Conservation (phyloP, 2,113 vertebrate genomes). For the Choloepus hoffmanni region DNA sequence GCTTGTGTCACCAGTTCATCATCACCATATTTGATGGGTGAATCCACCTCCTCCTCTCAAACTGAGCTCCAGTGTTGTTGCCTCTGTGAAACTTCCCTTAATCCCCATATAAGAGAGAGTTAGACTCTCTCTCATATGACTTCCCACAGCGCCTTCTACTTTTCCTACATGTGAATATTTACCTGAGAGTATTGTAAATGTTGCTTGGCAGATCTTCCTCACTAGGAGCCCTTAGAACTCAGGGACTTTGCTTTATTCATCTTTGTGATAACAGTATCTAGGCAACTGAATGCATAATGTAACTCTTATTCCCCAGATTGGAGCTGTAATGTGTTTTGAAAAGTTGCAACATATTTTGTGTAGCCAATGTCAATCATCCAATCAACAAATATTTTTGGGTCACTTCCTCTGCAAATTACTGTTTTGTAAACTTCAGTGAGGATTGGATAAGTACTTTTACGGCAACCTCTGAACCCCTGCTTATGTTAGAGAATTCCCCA, state of each 20-base stretch:
- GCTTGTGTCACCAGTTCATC: conserved; percentile 1
- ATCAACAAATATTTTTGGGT: conserved; percentile 6
- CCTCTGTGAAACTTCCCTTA: background rate
- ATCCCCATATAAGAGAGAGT: background rate
- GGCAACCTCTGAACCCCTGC: background rate
- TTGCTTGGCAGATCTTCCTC: background rate
- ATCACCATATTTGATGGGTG: background rate
- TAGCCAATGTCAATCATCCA: background rate
- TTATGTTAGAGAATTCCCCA: background rate
- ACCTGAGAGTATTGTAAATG: background rate
- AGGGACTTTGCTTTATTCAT: conserved; percentile 34
- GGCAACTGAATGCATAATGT: background rate
- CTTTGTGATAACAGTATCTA: conserved; percentile 25
- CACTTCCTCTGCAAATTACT: conserved; percentile 29
- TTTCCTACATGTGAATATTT: background rate
- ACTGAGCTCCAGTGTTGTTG: conserved; percentile 14
- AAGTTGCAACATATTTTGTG: conserved; percentile 20
- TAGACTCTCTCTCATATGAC: background rate
- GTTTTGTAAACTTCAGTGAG: background rate
- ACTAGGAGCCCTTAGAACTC: background rate
- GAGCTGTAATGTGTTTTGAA: conserved; percentile 27
- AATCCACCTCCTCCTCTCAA: conserved; percentile 4
- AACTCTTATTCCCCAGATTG: conserved; percentile 42
- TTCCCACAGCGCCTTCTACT: background rate
- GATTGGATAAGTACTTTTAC: conserved; percentile 6